phyloP scores from a whole-genome alignment of 1,140 invertebrate genomes.

The Pseudomyrmex concolor region DNA sequence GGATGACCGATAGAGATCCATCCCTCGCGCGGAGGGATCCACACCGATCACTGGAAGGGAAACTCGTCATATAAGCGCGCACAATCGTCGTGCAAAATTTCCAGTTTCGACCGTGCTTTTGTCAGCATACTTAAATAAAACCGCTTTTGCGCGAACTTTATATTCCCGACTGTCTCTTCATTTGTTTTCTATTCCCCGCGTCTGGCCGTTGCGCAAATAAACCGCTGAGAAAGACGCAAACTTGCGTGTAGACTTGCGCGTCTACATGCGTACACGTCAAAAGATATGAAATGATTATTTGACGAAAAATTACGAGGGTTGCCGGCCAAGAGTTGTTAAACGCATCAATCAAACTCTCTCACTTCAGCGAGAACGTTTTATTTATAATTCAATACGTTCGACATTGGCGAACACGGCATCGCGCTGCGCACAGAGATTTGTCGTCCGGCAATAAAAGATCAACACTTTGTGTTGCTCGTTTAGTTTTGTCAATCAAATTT shows the following conservation, averaged over 20 bases:
- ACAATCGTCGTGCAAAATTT: constrained; percentile 23
- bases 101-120: not conserved
- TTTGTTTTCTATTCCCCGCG: not conserved
- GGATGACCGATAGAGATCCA: constrained; percentile 23
- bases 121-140: constrained; percentile 50
- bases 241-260: too few relatives aligned
- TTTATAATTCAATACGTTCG: not conserved
- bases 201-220: not conserved
- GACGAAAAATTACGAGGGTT: constrained; percentile 21
- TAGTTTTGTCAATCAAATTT: too few relatives aligned
- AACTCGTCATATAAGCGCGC: constrained; percentile 1
- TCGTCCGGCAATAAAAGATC: too few relatives aligned
- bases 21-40: not conserved
- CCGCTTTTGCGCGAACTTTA: constrained; percentile 2
- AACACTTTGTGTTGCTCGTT: too few relatives aligned
- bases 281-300: constrained; percentile 16
- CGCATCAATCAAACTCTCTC: constrained; percentile 4
- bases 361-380: not conserved
- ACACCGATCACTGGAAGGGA: not conserved
- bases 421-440: too few relatives aligned
- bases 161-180: not conserved
- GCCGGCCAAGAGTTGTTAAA: constrained; percentile 6
- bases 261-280: not conserved
- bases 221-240: constrained; percentile 11
- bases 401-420: too few relatives aligned